Conservation (phyloP, 2,888 invertebrate genomes). For the Nasonovia ribisnigri region DNA sequence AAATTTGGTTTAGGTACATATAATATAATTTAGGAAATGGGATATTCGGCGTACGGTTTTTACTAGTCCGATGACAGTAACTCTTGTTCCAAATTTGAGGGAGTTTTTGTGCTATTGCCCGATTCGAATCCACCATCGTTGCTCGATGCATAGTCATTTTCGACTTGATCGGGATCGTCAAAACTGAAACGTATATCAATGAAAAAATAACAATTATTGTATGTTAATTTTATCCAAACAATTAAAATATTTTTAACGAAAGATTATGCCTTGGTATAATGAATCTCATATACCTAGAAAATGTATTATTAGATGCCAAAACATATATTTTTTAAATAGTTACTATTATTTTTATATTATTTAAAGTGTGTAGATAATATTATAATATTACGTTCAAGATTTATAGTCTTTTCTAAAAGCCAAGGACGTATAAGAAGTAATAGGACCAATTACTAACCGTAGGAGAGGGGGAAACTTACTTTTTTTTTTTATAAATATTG, state of each 20-base stretch:
- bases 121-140: slow-evolving; percentile 63
- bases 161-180: slow-evolving; percentile 61
- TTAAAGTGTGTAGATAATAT: background rate
- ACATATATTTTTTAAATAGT: background rate
- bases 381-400: background rate
- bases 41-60: slow-evolving; percentile 8
- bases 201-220: background rate
- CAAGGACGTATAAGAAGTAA: background rate
- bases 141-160: slow-evolving; percentile 57
- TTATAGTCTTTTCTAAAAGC: background rate
- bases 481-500: background rate
- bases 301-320: background rate
- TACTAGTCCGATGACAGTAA: slow-evolving; percentile 54
- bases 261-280: background rate
- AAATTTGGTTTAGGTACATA: background rate
- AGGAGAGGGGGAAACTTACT: accelerated
- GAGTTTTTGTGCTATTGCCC: slow-evolving; percentile 37
- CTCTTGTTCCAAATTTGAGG: slow-evolving; percentile 57
- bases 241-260: background rate
- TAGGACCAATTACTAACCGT: background rate
- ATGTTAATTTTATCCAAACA: background rate
- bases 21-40: slow-evolving; percentile 24
- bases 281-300: background rate
- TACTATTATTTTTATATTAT: background rate
- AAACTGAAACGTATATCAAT: slow-evolving; percentile 41